phyloP scores from a whole-genome alignment of 2,113 vertebrate species.

The Hypomesus transpacificus region DNA sequence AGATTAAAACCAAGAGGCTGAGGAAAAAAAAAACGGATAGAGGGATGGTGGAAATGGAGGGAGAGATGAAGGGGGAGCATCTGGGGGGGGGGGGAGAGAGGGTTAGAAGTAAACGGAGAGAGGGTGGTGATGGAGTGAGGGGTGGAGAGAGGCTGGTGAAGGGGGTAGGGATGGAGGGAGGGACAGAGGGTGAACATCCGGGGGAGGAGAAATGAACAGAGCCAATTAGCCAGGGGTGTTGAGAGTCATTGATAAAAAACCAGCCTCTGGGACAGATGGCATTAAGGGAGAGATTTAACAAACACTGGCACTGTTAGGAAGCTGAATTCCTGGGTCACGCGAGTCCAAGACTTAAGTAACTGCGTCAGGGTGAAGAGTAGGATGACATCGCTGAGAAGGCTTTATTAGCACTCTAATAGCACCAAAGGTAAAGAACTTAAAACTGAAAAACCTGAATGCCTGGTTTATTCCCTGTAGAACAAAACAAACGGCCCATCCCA shows the following conservation, averaged over 20 bases:
- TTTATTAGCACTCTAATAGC: not conserved
- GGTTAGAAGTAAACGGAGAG: not conserved
- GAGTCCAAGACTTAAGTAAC: not conserved
- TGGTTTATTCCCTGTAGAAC: no score
- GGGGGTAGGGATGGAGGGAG: not conserved
- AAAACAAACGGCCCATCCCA: no score
- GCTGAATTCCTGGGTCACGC: slow-evolving; percentile 1
- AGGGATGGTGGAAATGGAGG: not conserved
- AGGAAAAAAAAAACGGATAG: not conserved
- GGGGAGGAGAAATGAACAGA: not conserved
- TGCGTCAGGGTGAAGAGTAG: not conserved
- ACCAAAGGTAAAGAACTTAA: not conserved
- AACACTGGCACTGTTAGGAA: not conserved
- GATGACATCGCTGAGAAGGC: not conserved
- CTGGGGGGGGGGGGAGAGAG: no score
- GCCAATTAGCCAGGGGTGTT: slow-evolving; percentile 1
- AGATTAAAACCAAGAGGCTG: not conserved
- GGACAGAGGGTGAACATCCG: not conserved
- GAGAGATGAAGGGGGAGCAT: no score
- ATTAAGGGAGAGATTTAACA: not conserved
- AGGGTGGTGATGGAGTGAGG: not conserved
- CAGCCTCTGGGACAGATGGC: slow-evolving; percentile 8
- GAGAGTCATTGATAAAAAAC: not conserved
- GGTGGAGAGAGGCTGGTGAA: not conserved
- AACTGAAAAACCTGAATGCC: no score